phyloP scores from a whole-genome alignment of 2,888 invertebrate species.

The Hirtodrosophila histrioides region DNA sequence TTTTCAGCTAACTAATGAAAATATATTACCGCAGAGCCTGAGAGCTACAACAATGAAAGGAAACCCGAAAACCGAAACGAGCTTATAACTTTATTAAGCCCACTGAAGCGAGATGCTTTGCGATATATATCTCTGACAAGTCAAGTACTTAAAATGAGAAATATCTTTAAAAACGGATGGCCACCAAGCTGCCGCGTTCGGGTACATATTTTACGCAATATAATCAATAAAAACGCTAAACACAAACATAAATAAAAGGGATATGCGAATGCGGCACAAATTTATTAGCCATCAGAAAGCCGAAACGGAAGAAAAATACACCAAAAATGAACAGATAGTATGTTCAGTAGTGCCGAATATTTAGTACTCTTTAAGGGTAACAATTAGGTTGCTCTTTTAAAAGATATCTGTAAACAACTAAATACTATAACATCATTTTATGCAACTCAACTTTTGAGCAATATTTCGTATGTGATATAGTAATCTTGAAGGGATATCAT shows the following conservation, averaged over 20 bases:
- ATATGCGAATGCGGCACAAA: constrained; percentile 57
- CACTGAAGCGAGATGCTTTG: constrained; percentile 60
- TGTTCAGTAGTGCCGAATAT: too few relatives aligned
- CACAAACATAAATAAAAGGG: constrained; percentile 68
- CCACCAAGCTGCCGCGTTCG: not conserved
- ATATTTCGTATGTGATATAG: too few relatives aligned
- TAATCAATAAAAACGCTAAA: constrained; percentile 75
- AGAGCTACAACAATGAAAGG: constrained; percentile 21
- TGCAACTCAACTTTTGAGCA: too few relatives aligned
- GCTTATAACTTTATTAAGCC: constrained; percentile 71
- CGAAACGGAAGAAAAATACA: constrained; percentile 27
- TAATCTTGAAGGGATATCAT: too few relatives aligned
- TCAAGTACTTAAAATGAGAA: constrained; percentile 61
- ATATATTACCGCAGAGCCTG: constrained; percentile 52
- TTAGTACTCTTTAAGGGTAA: too few relatives aligned
- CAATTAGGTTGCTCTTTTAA: too few relatives aligned
- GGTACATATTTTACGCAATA: constrained; percentile 47
- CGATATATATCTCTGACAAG: constrained; percentile 59
- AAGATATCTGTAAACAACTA: too few relatives aligned
- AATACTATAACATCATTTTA: too few relatives aligned
- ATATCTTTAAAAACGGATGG: constrained; percentile 48
- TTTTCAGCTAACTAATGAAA: constrained; percentile 62
- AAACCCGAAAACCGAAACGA: constrained; percentile 23
- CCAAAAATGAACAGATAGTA: constrained; percentile 2
- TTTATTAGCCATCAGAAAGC: constrained; percentile 65